Evolutionary conservation across 2,888 invertebrate genomes (phyloP).

Genomic region (Cerceris rybyensis): DNA sequence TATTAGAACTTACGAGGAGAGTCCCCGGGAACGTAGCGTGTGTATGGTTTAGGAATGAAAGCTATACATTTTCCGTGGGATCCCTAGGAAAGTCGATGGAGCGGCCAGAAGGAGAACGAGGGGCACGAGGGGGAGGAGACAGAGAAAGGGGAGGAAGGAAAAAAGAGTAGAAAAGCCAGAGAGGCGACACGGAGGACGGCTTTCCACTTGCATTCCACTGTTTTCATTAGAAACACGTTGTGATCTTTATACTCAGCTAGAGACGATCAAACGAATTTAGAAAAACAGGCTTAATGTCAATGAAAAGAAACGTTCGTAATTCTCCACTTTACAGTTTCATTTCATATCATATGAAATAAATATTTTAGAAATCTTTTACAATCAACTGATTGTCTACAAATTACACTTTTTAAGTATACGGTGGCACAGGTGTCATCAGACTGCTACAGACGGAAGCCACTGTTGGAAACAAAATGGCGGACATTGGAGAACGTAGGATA

Average conservation of each 20-base stretch:
- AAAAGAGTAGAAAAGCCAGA: slow-evolving; percentile 30
- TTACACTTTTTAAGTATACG: no score
- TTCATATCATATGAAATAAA: neutral
- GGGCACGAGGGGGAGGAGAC: slow-evolving; percentile 1
- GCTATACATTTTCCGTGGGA: slow-evolving; percentile 52
- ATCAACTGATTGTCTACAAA: neutral
- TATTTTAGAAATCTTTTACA: neutral
- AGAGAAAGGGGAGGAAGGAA: slow-evolving; percentile 8
- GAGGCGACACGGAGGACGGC: slow-evolving; percentile 44
- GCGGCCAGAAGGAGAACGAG: slow-evolving; percentile 44
- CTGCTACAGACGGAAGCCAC: no score
- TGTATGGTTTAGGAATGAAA: slow-evolving; percentile 54
- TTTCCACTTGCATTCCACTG: slow-evolving; percentile 56
- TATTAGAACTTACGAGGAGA: slow-evolving; percentile 41
- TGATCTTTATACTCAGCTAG: slow-evolving; percentile 31
- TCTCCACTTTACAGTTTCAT: neutral
- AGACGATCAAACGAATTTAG: slow-evolving; percentile 25
- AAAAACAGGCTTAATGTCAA: neutral
- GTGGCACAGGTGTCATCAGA: no score
- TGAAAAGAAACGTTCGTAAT: neutral
- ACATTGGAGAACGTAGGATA: no score
- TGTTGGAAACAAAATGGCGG: no score
- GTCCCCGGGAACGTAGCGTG: slow-evolving; percentile 21
- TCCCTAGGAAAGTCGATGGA: slow-evolving; percentile 57
- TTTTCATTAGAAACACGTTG: slow-evolving; percentile 58